These are phyloP conservation scores for Geotrupes spiniger DNA, from an alignment of 2,888 invertebrate genomes.

Conservation along the genomic window DNA sequence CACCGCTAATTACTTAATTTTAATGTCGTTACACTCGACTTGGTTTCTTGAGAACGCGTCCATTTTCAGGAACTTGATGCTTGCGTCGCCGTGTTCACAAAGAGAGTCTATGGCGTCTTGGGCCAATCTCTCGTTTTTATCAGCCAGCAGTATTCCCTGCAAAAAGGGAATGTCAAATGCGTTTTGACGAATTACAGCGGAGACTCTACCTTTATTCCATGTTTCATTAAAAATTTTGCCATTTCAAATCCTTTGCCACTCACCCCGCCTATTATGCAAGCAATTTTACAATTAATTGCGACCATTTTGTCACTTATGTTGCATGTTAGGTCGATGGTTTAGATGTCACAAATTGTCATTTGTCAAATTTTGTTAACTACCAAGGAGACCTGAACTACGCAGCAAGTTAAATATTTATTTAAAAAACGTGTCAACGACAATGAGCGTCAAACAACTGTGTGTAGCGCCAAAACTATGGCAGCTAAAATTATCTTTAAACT, in stretches of 20 bases:
- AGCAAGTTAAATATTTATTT: too few relatives aligned
- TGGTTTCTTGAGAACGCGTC: slow-evolving; percentile 9
- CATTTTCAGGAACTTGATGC: slow-evolving; percentile 6
- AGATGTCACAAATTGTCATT: not conserved
- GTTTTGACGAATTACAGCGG: not conserved
- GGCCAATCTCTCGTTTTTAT: slow-evolving; percentile 2
- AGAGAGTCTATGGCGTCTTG: slow-evolving; percentile 6
- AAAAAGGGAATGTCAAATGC: slow-evolving; percentile 2
- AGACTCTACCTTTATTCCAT: slow-evolving; percentile 16
- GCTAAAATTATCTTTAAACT: too few relatives aligned
- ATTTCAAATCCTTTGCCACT: slow-evolving; percentile 13
- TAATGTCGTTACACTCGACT: slow-evolving; percentile 11
- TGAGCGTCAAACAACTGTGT: too few relatives aligned
- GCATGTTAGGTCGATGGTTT: not conserved
- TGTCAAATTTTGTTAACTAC: not conserved
- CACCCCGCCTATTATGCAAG: slow-evolving; percentile 20
- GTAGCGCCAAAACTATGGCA: too few relatives aligned
- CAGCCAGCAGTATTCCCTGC: slow-evolving; percentile 17
- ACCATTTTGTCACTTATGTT: not conserved
- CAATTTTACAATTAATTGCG: slow-evolving; percentile 12
- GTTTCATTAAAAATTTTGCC: slow-evolving; percentile 16
- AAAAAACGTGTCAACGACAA: too few relatives aligned
- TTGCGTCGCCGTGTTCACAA: slow-evolving; percentile 10
- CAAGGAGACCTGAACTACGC: too few relatives aligned
- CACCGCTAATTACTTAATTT: not conserved